Conservation (phyloP, 2,113 vertebrate genomes). For the Pangasianodon hypophthalmus region DNA sequence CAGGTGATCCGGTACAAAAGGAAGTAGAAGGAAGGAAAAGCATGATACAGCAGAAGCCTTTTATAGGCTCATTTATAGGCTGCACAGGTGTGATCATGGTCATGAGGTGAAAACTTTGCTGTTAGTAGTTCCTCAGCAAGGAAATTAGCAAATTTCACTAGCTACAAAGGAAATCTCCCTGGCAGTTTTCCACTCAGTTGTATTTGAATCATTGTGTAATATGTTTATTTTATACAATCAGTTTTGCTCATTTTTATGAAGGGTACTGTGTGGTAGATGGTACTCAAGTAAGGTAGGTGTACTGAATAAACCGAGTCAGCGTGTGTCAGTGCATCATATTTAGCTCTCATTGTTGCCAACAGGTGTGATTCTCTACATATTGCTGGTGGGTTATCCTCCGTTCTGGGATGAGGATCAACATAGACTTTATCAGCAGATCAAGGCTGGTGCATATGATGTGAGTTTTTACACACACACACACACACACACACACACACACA, state of each 20-base stretch:
- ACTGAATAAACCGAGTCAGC: neutral
- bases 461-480: constrained; percentile 50
- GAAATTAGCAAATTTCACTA: neutral
- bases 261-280: neutral
- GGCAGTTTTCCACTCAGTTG: neutral
- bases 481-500: neutral
- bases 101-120: neutral
- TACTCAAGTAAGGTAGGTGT: neutral
- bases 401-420: constrained; percentile 93
- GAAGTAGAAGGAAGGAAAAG: neutral
- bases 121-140: neutral
- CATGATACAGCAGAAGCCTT: neutral
- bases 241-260: neutral
- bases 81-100: neutral
- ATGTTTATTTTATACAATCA: neutral
- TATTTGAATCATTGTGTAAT: neutral
- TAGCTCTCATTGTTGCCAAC: constrained; percentile 46
- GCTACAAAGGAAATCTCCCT: neutral
- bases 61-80: neutral
- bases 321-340: neutral
- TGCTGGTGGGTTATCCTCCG: constrained; percentile 87
- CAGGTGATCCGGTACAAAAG: neutral
- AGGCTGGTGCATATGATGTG: constrained; percentile 88
- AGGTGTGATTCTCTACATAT: constrained; percentile 89
- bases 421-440: constrained; percentile 88